Conservation (phyloP, 2,888 invertebrate species). For the Parnassius glacialis region DNA sequence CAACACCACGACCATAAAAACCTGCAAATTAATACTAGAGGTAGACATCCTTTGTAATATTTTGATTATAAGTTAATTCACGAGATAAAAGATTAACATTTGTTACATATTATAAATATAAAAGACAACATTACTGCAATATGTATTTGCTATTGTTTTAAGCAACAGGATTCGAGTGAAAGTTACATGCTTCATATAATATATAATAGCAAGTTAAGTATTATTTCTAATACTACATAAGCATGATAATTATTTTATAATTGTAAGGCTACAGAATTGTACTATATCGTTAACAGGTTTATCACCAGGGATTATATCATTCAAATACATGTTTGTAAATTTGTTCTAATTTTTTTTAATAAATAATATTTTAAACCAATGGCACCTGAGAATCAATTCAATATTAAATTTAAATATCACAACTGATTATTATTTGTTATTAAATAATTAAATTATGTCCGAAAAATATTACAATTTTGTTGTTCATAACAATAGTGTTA, state of each 20-base stretch:
- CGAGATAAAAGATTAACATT: not conserved
- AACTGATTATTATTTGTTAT: no score
- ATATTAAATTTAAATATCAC: not conserved
- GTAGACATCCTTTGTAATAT: not conserved
- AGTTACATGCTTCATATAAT: no score
- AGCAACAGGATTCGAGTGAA: no score
- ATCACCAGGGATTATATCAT: conserved; percentile 28
- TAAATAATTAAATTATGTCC: no score
- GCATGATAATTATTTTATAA: conserved; percentile 47
- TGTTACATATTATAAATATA: no score
- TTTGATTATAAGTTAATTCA: not conserved
- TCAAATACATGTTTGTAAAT: not conserved
- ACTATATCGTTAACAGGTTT: conserved; percentile 55
- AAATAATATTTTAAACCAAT: conserved; percentile 47
- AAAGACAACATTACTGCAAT: no score
- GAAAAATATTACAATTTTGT: no score
- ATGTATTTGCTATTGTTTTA: no score
- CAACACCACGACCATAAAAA: no score
- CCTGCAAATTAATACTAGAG: no score
- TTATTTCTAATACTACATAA: conserved; percentile 30
- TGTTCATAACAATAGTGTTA: no score
- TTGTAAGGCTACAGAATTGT: conserved; percentile 71
- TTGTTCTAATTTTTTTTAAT: conserved; percentile 4
- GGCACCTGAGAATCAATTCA: conserved; percentile 51
- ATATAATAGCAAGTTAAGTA: no score